Evolutionary conservation across 2,797 vertebrate species (phyloP).

Genomic region (Phrynocephalus guinanensis): DNA sequence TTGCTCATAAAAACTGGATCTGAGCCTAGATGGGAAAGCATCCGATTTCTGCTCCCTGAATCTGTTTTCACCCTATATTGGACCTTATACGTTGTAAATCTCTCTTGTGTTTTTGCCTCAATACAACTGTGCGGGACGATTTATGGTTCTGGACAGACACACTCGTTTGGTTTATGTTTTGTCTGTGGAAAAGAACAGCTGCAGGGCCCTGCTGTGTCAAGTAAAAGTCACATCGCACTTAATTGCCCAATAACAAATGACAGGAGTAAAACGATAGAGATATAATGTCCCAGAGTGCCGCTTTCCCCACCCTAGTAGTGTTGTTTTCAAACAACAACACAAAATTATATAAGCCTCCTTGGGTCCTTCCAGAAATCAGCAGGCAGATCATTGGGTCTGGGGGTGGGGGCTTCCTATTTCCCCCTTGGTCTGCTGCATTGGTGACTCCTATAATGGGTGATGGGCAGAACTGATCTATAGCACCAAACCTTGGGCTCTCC

Average conservation of each 20-base stretch:
- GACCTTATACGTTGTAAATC: constrained; percentile 6
- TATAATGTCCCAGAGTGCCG: neutral
- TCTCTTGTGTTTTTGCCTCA: neutral
- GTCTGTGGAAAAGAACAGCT: constrained; percentile 65
- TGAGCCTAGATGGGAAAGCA: neutral
- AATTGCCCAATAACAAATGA: constrained; percentile 67
- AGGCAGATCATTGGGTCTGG: no score
- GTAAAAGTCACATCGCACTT: constrained; percentile 63
- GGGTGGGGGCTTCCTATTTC: no score
- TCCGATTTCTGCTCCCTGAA: no score
- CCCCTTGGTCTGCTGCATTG: no score
- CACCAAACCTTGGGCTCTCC: no score
- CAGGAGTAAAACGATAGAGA: constrained; percentile 53
- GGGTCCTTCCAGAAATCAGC: no score
- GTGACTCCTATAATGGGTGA: no score
- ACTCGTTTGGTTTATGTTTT: constrained; percentile 56
- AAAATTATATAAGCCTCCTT: no score
- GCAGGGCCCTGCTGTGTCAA: constrained; percentile 58
- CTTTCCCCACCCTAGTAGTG: neutral
- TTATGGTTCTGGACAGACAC: constrained; percentile 34
- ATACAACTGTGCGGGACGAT: constrained; percentile 61
- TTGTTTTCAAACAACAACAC: no score
- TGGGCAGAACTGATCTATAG: no score
- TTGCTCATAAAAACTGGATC: neutral
- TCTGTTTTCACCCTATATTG: neutral